Percentiles rank a stretch among this genome's conserved stretches.
These are phyloP conservation scores for Patella pellucida DNA, from an alignment of 2,888 invertebrate genomes.

Conservation along the genomic window DNA sequence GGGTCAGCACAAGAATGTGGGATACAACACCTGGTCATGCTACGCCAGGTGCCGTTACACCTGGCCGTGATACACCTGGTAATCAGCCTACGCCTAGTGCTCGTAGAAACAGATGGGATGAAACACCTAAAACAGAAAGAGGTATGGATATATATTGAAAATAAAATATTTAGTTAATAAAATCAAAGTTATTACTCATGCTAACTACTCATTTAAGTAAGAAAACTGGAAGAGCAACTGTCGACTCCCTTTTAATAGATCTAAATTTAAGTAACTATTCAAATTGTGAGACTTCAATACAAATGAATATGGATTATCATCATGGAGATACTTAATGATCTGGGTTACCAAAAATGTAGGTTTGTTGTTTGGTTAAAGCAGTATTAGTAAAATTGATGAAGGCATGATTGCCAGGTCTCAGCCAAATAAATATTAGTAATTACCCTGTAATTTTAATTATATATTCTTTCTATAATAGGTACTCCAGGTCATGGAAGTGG, in stretches of 20 bases:
- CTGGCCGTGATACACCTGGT: conserved; percentile 76
- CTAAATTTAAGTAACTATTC: too few species aligned
- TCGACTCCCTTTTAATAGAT: too few species aligned
- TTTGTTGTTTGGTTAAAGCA: too few species aligned
- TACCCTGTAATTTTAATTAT: background rate
- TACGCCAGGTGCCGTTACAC: conserved; percentile 82
- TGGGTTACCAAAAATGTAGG: too few species aligned
- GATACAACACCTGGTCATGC: conserved; percentile 96
- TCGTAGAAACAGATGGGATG: conserved; percentile 98
- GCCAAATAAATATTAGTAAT: background rate
- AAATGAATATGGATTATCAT: too few species aligned
- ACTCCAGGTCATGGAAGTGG: conserved; percentile 96
- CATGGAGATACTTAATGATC: too few species aligned
- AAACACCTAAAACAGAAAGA: conserved; percentile 97
- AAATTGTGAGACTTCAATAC: too few species aligned
- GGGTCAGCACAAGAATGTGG: conserved; percentile 91
- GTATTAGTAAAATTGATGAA: too few species aligned
- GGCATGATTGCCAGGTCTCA: too few species aligned
- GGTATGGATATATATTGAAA: conserved; percentile 71
- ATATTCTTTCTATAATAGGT: conserved; percentile 74
- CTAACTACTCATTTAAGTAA: too few species aligned
- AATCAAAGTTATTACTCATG: background rate
- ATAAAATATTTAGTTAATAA: background rate
- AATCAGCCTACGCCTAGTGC: conserved; percentile 72
- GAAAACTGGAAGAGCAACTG: too few species aligned